Evolutionary conservation across 37 sponge, comb jelly and placozoan genomes (phyloP).

Genomic region (Theonella swinhoei): DNA sequence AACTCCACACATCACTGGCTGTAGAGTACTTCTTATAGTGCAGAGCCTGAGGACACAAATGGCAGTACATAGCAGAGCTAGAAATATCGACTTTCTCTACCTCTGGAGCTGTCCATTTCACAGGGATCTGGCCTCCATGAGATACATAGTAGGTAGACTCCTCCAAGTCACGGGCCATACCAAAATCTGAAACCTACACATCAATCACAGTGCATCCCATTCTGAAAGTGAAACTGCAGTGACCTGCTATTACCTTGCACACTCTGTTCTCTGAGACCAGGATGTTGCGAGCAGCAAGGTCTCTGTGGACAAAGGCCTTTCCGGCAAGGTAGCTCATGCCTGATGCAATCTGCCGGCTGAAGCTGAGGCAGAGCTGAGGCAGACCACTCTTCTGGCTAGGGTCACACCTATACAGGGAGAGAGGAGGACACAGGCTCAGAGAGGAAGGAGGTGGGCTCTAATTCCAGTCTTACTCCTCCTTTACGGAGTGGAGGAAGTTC

Average conservation of each 20-base stretch:
- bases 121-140: slow-evolving; percentile 41
- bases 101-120: slow-evolving; percentile 81
- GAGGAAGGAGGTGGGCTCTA: background rate
- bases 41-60: background rate
- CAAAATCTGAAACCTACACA: slow-evolving; percentile 64
- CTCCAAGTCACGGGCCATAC: slow-evolving; percentile 51
- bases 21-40: slow-evolving; percentile 20
- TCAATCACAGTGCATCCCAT: background rate
- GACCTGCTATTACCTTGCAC: slow-evolving; percentile 8
- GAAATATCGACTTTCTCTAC: slow-evolving; percentile 5
- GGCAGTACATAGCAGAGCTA: too few species aligned
- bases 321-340: slow-evolving; percentile 7
- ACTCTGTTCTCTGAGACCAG: background rate
- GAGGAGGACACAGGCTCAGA: background rate
- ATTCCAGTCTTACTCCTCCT: slow-evolving; percentile 7
- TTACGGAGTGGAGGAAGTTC: slow-evolving; percentile 17
- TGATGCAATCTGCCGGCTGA: background rate
- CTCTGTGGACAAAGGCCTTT: background rate
- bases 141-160: slow-evolving; percentile 33
- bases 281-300: slow-evolving; percentile 10
- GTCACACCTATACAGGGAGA: background rate
- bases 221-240: background rate
- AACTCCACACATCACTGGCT: slow-evolving; percentile 26
- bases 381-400: background rate
- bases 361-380: background rate